These are phyloP conservation scores for Oscheius sp. DNA, from an alignment of 2,888 invertebrate genomes.

Conservation along the genomic window DNA sequence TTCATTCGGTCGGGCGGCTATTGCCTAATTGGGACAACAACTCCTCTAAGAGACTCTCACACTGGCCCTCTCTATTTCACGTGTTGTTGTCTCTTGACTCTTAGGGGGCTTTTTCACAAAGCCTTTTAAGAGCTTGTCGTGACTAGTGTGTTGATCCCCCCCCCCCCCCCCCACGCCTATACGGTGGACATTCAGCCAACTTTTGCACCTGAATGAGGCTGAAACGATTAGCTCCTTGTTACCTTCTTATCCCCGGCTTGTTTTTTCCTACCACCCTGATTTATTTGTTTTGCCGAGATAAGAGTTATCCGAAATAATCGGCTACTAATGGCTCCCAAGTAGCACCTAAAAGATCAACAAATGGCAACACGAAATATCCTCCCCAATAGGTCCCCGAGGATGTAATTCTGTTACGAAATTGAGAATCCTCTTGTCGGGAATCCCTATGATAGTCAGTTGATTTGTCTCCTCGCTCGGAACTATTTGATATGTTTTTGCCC, in stretches of 20 bases:
- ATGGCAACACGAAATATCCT: background rate
- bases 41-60: background rate
- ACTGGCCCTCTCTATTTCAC: background rate
- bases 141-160: too few species aligned
- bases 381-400: background rate
- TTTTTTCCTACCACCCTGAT: too few species aligned
- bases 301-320: too few species aligned
- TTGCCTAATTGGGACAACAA: slow-evolving; percentile 37
- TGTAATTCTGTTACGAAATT: background rate
- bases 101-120: background rate
- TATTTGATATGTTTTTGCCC: slow-evolving; percentile 17
- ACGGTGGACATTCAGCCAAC: too few species aligned
- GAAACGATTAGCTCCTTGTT: too few species aligned
- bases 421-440: background rate
- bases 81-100: slow-evolving; percentile 1
- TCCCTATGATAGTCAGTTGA: background rate
- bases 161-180: too few species aligned
- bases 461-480: background rate
- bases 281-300: too few species aligned
- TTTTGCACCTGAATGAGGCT: too few species aligned
- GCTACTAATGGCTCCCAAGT: background rate
- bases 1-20: slow-evolving; percentile 13
- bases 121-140: background rate
- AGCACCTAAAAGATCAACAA: background rate
- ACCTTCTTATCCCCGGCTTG: too few species aligned